Evolutionary conservation across 2,888 invertebrate genomes (phyloP).

Genomic region (Carabus problematicus): DNA sequence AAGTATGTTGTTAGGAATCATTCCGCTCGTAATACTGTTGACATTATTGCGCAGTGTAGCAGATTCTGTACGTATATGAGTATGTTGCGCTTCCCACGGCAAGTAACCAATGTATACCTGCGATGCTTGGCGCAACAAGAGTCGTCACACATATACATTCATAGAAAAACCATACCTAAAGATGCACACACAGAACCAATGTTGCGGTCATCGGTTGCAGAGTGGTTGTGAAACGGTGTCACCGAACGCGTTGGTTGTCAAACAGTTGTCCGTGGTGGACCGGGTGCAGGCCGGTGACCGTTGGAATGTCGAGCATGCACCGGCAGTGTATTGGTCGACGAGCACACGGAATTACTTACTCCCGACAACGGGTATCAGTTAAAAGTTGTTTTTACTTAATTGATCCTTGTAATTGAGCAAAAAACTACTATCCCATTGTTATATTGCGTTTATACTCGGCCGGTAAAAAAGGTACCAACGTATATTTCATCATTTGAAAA

Average conservation of each 20-base stretch:
- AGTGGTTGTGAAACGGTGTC: constrained; percentile 19
- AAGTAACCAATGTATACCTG: background rate
- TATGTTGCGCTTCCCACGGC: constrained; percentile 3
- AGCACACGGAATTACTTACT: too few relatives aligned
- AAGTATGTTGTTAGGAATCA: too few relatives aligned
- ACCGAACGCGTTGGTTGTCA: constrained; percentile 20
- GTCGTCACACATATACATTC: background rate
- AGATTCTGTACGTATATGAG: too few relatives aligned
- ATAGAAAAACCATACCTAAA: background rate
- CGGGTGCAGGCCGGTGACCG: constrained; percentile 30
- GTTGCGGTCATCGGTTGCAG: background rate
- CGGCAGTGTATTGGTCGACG: background rate
- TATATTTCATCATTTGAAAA: too few relatives aligned
- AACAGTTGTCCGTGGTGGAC: constrained; percentile 21
- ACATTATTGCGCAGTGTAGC: too few relatives aligned
- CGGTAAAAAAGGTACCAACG: too few relatives aligned
- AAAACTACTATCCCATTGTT: too few relatives aligned
- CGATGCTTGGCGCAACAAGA: constrained; percentile 1
- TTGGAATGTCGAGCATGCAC: constrained; percentile 30
- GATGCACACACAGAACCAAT: background rate
- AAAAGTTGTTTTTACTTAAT: too few relatives aligned
- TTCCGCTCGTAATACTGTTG: too few relatives aligned
- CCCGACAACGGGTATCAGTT: too few relatives aligned
- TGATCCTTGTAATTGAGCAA: too few relatives aligned
- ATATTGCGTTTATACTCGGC: too few relatives aligned